These are phyloP conservation scores for Aldrovandia affinis DNA, from an alignment of 2,797 vertebrate genomes.

Conservation along the genomic window DNA sequence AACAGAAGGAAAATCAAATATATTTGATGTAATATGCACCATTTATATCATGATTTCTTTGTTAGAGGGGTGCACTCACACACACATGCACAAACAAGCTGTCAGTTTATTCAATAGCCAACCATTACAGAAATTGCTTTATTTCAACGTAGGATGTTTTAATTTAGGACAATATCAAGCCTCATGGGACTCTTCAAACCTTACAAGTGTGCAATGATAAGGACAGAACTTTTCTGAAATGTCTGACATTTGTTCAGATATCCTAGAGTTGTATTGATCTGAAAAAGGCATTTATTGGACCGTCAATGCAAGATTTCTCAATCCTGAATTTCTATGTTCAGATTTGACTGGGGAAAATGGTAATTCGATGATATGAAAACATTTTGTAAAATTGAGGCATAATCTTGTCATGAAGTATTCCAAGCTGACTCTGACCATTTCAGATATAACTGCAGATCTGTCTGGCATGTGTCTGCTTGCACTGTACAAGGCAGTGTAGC, in stretches of 20 bases:
- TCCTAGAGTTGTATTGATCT: neutral
- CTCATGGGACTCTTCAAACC: too few species aligned
- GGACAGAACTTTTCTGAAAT: too few species aligned
- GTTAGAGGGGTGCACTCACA: too few species aligned
- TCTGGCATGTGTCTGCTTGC: neutral
- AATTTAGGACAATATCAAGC: too few species aligned
- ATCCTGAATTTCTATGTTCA: too few species aligned
- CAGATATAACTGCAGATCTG: neutral
- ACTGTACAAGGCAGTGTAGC: neutral
- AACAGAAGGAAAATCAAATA: neutral
- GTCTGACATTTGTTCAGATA: too few species aligned
- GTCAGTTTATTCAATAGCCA: neutral
- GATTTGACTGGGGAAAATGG: neutral
- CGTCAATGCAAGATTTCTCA: neutral
- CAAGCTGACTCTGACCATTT: neutral
- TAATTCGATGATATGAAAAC: neutral
- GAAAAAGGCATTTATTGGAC: neutral
- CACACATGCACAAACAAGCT: neutral
- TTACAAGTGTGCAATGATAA: too few species aligned
- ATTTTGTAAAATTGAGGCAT: neutral
- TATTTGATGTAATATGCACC: neutral
- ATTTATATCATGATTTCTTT: neutral
- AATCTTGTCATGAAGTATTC: neutral
- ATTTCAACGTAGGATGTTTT: too few species aligned
- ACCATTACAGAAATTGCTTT: too few species aligned